Conservation (phyloP, 1,140 invertebrate genomes). For the Gonioctena quinquepunctata region DNA sequence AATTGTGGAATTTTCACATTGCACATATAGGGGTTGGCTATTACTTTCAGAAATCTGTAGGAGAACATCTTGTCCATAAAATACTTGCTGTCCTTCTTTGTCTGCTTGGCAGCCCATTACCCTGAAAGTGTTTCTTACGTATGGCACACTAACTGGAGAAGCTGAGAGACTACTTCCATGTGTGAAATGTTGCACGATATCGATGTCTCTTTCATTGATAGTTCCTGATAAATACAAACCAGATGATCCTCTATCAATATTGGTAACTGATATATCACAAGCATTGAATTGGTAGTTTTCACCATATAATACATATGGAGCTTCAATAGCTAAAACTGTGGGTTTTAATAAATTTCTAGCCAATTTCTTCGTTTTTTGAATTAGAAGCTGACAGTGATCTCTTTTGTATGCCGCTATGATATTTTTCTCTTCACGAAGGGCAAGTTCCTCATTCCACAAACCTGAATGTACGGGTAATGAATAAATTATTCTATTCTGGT, state of each 20-base stretch:
- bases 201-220: conserved; percentile 49
- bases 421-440: conserved; percentile 41
- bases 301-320: conserved; percentile 35
- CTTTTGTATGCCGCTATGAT: conserved; percentile 44
- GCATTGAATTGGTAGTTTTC: conserved; percentile 46
- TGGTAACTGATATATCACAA: conserved; percentile 31
- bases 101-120: conserved; percentile 36
- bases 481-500: conserved; percentile 46
- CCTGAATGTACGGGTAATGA: conserved; percentile 41
- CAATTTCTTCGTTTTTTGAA: conserved; percentile 49
- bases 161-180: conserved; percentile 48
- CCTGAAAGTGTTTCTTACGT: conserved; percentile 47
- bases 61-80: conserved; percentile 49
- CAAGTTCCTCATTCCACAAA: conserved; percentile 50
- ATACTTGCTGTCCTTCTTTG: conserved; percentile 33
- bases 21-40: conserved; percentile 41
- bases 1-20: conserved; percentile 43
- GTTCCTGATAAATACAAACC: conserved; percentile 46
- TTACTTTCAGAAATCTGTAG: conserved; percentile 40
- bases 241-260: conserved; percentile 26
- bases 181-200: conserved; percentile 41
- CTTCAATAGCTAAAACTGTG: conserved; percentile 32
- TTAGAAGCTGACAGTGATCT: conserved; percentile 44
- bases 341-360: conserved; percentile 44
- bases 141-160: conserved; percentile 35